These are phyloP conservation scores for Pandemis heparana DNA, from an alignment of 2,888 invertebrate species.

Conservation along the genomic window DNA sequence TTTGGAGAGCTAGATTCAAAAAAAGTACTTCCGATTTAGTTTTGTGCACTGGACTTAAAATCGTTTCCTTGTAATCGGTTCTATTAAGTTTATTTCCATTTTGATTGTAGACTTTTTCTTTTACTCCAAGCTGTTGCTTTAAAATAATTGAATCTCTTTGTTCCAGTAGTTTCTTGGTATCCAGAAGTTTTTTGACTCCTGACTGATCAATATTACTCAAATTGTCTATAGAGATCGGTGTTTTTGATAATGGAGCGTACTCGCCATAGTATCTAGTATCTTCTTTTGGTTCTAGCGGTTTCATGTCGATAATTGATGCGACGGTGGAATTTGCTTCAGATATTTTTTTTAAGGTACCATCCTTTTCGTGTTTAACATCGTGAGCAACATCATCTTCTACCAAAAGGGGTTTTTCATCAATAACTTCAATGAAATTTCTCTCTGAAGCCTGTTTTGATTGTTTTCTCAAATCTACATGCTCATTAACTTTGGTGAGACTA, in stretches of 20 bases:
- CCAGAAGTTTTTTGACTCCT: background rate
- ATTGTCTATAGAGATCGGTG: background rate
- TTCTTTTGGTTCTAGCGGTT: background rate
- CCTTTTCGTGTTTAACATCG: background rate
- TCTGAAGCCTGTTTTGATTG: background rate
- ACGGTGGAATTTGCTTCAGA: background rate
- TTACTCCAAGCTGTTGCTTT: background rate
- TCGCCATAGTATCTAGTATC: background rate
- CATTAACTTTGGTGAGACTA: background rate
- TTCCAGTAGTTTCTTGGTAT: background rate
- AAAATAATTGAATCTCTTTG: background rate
- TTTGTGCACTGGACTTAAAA: conserved; percentile 27
- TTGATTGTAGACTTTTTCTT: background rate
- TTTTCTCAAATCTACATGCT: background rate
- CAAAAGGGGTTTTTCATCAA: background rate
- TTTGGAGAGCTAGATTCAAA: conserved; percentile 65
- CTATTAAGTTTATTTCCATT: background rate
- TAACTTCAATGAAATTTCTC: background rate
- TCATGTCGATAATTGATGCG: background rate
- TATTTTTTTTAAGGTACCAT: background rate
- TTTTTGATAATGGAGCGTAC: background rate
- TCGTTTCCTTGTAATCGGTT: background rate
- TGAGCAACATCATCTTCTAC: background rate
- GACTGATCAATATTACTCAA: background rate
- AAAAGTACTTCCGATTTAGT: conserved; percentile 28